A percentile compares a stretch with the other conserved stretches of the same genome.
These are phyloP conservation scores for Timema podura DNA, from an alignment of 2,888 invertebrate genomes.

Conservation along the genomic window DNA sequence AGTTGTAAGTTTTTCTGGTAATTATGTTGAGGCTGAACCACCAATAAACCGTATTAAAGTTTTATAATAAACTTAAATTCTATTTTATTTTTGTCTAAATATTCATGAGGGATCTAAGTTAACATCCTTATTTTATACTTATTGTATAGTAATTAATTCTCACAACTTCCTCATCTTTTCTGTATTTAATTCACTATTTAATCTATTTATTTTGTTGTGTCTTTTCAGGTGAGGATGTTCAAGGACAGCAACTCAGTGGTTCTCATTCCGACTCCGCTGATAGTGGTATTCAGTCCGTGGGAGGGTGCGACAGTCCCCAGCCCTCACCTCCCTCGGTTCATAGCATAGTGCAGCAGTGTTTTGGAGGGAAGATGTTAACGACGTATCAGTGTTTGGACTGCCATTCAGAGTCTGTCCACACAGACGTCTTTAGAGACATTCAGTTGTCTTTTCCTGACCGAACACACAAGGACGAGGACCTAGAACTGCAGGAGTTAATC, in stretches of 20 bases:
- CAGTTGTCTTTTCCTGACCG: constrained; percentile 65
- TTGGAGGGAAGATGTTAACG: constrained; percentile 72
- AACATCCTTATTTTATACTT: too few relatives aligned
- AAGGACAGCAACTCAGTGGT: constrained; percentile 41
- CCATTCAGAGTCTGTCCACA: constrained; percentile 64
- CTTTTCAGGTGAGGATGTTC: constrained; percentile 35
- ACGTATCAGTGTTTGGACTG: constrained; percentile 72
- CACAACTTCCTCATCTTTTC: too few relatives aligned
- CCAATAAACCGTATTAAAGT: too few relatives aligned
- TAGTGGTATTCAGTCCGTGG: constrained; percentile 45
- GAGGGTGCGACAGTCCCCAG: constrained; percentile 38
- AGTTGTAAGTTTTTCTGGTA: too few relatives aligned
- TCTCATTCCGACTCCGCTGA: constrained; percentile 45
- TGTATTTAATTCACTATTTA: too few relatives aligned
- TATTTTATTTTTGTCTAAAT: too few relatives aligned
- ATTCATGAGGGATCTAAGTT: too few relatives aligned
- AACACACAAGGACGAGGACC: constrained; percentile 2
- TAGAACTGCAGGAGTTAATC: constrained; percentile 64
- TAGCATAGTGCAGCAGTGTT: constrained; percentile 55
- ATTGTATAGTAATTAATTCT: too few relatives aligned
- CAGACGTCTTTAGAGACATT: constrained; percentile 76
- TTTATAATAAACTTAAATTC: too few relatives aligned
- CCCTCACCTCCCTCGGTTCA: not conserved
- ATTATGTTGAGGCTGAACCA: too few relatives aligned
- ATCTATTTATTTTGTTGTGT: not conserved